Evolutionary conservation across 2,113 vertebrate species (phyloP).

Genomic region (Coregonus clupeaformis): DNA sequence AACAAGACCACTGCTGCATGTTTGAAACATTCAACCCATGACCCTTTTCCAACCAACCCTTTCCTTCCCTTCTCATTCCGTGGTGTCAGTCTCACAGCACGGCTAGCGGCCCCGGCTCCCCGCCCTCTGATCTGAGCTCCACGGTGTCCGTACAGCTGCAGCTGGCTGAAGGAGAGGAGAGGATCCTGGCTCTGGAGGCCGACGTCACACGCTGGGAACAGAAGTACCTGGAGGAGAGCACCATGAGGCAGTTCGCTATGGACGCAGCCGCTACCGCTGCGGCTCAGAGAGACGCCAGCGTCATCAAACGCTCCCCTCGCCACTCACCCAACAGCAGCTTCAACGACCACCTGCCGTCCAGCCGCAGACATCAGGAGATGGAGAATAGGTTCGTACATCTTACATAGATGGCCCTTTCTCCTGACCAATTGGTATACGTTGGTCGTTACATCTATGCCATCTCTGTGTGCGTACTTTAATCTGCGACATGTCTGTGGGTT

Average conservation of each 20-base stretch:
- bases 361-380: slow-evolving; percentile 93
- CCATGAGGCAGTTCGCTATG: slow-evolving; percentile 98
- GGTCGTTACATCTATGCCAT: no score
- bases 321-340: slow-evolving; percentile 94
- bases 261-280: slow-evolving; percentile 93
- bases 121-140: slow-evolving; percentile 67
- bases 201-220: slow-evolving; percentile 99
- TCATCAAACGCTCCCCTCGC: slow-evolving; percentile 91
- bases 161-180: slow-evolving; percentile 90
- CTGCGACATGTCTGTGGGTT: fast-evolving
- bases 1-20: no score
- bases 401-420: no score
- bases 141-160: slow-evolving; percentile 78
- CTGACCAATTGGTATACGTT: no score
- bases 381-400: slow-evolving; percentile 83
- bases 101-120: slow-evolving; percentile 27
- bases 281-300: slow-evolving; percentile 92
- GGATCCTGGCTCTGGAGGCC: slow-evolving; percentile 90
- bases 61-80: neutral
- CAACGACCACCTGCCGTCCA: slow-evolving; percentile 84
- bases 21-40: no score
- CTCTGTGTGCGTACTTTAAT: neutral
- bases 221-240: slow-evolving; percentile 95
- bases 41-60: no score
- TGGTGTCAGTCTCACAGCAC: slow-evolving; percentile 67